Evolutionary conservation across 2,888 invertebrate species (phyloP), one percentile per base, ranked within the genome.

Genomic region (Rhagium mordax): DNA sequence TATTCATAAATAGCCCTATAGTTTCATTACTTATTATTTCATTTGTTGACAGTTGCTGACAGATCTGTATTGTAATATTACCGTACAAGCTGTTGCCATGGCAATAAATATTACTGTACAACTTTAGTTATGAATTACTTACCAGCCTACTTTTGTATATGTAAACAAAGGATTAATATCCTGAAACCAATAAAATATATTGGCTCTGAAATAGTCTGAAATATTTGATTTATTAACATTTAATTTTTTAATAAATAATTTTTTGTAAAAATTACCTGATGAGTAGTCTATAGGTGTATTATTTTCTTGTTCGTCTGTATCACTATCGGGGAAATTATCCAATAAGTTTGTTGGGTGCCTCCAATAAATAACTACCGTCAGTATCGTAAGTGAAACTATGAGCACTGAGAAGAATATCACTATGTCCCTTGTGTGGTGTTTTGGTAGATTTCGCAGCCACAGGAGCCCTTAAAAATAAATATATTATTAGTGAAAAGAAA

Each of bases 271-370:
- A 29, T 76, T 76, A 79, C 81, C 81, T 64, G 78, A 71, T 18
- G 72, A 27, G 64, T 79, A 81, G 16, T 78, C 75, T 7, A 75
- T 18, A 13, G 81, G 79, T 20, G 59, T 71, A 65, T 72, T 79
- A 48, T 79, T 72, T 18, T 83, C 83, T 69, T 81, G 79, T 79
- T 85, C 85, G 13, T 76, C 72, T 15, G 59, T 71, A 65, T 78
- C 77, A 5, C 15, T 51, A 10, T 41, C n/a, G n/a, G 16, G 10
- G 21, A 33, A 13, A n/a, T 55, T 49, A 66, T 27, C 41, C 53
- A 4, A 16, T 13, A 5, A 15, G 1, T 55, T 16, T 6, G 7
- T 16, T 6, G 74, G 20, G 27, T 78, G 77, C 61, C 53, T 79
- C 59, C 77, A 72, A 16, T 80, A 70, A 7, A 82, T 59, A 6